These are phyloP conservation scores for Akabosia matsudoensis DNA, from an alignment of 1,140 invertebrate genomes.

Conservation along the genomic window DNA sequence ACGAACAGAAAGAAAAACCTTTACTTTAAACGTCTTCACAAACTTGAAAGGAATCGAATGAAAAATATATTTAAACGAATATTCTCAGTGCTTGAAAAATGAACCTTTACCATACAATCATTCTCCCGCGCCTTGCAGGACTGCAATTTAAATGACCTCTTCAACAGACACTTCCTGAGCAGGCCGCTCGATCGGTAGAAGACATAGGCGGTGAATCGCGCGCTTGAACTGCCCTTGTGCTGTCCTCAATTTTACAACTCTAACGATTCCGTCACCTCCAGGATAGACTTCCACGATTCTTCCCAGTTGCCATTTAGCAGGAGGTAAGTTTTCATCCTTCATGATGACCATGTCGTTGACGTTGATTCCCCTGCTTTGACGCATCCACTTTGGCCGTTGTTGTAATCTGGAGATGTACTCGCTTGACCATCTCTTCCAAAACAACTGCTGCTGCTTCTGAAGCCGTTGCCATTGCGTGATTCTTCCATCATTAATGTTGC, in stretches of 20 bases:
- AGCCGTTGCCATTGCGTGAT: conserved; percentile 45
- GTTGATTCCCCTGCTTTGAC: conserved; percentile 22
- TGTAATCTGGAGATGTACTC: conserved; percentile 49
- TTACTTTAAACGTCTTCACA: too few relatives aligned
- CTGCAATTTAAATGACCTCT: too few relatives aligned
- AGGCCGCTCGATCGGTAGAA: not conserved
- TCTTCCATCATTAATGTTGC: not conserved
- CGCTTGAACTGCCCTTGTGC: not conserved
- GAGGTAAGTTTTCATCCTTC: not conserved
- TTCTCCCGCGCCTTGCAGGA: too few relatives aligned
- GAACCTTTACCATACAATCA: too few relatives aligned
- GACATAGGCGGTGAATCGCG: not conserved
- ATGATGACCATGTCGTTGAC: not conserved
- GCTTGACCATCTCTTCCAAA: conserved; percentile 48
- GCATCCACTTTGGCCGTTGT: conserved; percentile 44
- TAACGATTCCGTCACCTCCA: not conserved
- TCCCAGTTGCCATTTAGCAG: not conserved
- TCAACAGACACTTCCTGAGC: too few relatives aligned
- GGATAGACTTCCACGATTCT: not conserved
- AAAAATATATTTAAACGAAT: too few relatives aligned
- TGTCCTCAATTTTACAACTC: not conserved
- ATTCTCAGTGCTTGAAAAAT: too few relatives aligned
- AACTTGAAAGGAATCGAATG: too few relatives aligned
- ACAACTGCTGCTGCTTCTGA: conserved; percentile 42
- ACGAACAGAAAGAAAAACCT: too few relatives aligned